A percentile compares a stretch with the other conserved stretches of the same genome.
phyloP scores from a whole-genome alignment of 2,888 invertebrate species.

The Cylindroiulus punctatus region DNA sequence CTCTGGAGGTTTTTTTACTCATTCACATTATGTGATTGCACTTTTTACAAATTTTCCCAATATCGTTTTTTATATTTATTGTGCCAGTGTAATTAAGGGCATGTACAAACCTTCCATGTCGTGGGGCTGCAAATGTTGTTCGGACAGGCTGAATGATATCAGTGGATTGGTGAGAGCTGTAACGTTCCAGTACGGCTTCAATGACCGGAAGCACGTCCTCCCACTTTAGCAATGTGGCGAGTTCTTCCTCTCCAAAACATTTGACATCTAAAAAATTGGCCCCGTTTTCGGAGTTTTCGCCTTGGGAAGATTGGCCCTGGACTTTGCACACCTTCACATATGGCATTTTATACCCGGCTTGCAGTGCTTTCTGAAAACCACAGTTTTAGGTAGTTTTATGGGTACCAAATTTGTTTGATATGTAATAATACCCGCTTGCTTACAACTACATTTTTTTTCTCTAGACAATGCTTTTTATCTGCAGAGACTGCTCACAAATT shows the following conservation, averaged over 20 bases:
- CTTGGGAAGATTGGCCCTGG: background rate
- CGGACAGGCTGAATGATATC: slow-evolving; percentile 23
- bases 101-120: background rate
- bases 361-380: background rate
- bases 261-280: background rate
- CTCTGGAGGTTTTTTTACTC: too few species aligned
- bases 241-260: slow-evolving; percentile 28
- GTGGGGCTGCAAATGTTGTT: background rate
- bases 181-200: background rate
- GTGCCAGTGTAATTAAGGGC: too few species aligned
- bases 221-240: background rate
- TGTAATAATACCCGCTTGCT: too few species aligned
- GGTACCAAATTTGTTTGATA: too few species aligned
- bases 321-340: background rate
- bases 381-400: too few species aligned
- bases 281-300: background rate
- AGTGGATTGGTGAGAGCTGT: background rate
- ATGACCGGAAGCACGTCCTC: background rate
- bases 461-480: too few species aligned
- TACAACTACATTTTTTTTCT: too few species aligned
- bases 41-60: too few species aligned
- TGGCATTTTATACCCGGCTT: background rate
- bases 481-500: too few species aligned
- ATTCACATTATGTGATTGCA: too few species aligned
- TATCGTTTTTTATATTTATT: too few species aligned